These are phyloP conservation scores for Hypsopygia costalis DNA, from an alignment of 2,888 invertebrate genomes.

Conservation along the genomic window DNA sequence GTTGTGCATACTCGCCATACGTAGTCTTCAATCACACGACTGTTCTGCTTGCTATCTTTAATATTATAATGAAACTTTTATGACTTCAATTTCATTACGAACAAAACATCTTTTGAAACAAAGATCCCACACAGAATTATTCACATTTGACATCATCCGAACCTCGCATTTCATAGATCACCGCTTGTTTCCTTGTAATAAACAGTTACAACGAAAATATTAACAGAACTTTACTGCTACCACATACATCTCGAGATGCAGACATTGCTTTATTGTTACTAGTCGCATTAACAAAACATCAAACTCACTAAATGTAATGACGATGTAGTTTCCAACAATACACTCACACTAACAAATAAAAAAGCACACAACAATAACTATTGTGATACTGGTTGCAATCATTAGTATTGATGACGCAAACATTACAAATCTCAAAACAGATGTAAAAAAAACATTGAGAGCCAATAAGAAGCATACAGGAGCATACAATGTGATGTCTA, in stretches of 20 bases:
- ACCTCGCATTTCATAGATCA: neutral
- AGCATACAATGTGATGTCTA: slow-evolving; percentile 37
- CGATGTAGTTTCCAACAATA: slow-evolving; percentile 62
- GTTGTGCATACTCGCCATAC: slow-evolving; percentile 52
- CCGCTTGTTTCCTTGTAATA: neutral
- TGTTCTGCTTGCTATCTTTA: slow-evolving; percentile 67
- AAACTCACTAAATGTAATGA: slow-evolving; percentile 75
- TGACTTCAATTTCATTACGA: slow-evolving; percentile 57
- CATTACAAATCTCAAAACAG: slow-evolving; percentile 60
- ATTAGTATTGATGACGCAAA: slow-evolving; percentile 79
- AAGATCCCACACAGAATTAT: slow-evolving; percentile 28
- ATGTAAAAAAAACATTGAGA: slow-evolving; percentile 59
- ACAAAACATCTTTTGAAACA: slow-evolving; percentile 39
- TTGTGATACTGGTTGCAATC: slow-evolving; percentile 73
- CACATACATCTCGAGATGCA: slow-evolving; percentile 31
- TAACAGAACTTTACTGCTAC: neutral
- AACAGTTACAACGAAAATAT: slow-evolving; percentile 4
- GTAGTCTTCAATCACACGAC: slow-evolving; percentile 68
- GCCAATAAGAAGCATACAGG: slow-evolving; percentile 65
- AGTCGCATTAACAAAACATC: slow-evolving; percentile 47
- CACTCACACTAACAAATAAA: slow-evolving; percentile 37
- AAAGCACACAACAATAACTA: slow-evolving; percentile 67
- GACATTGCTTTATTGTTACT: slow-evolving; percentile 56
- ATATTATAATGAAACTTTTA: slow-evolving; percentile 77
- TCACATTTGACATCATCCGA: slow-evolving; percentile 2